Evolutionary conservation across 2,113 vertebrate species (phyloP).

Genomic region (Poeciliopsis retropinna): DNA sequence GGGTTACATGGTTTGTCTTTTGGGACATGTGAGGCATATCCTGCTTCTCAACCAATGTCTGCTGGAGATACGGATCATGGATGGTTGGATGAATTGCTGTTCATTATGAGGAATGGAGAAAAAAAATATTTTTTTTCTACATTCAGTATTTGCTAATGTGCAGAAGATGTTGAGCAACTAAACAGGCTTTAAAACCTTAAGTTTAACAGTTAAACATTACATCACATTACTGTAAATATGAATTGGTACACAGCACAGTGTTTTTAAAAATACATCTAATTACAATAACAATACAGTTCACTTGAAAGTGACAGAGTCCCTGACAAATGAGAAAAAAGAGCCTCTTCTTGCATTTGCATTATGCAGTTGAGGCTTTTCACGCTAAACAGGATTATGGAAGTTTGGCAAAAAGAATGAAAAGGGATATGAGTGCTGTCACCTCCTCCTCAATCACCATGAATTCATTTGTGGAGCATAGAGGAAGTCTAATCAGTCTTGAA

Average conservation of each 20-base stretch:
- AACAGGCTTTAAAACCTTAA: too few relatives aligned
- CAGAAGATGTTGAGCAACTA: too few relatives aligned
- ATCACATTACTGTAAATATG: neutral
- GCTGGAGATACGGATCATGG: too few relatives aligned
- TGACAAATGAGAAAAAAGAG: slow-evolving; percentile 6
- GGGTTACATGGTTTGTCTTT: too few relatives aligned
- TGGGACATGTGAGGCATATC: too few relatives aligned
- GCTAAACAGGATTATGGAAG: slow-evolving; percentile 25
- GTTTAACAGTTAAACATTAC: neutral
- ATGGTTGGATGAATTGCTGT: too few relatives aligned
- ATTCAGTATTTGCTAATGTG: too few relatives aligned
- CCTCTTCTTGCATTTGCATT: slow-evolving; percentile 2
- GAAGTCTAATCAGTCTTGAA: slow-evolving; percentile 73
- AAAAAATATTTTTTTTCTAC: too few relatives aligned
- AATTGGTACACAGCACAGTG: neutral
- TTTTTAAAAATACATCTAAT: neutral
- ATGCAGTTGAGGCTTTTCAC: slow-evolving; percentile 28
- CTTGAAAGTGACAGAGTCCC: slow-evolving; percentile 1
- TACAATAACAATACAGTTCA: neutral
- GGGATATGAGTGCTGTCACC: slow-evolving; percentile 39
- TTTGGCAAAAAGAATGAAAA: slow-evolving; percentile 36
- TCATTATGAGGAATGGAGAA: too few relatives aligned
- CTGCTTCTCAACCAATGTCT: too few relatives aligned
- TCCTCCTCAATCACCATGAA: slow-evolving; percentile 68
- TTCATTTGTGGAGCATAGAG: slow-evolving; percentile 67